Percentiles rank a stretch among this genome's conserved stretches.
Evolutionary conservation across 1,140 invertebrate species (phyloP).

Genomic region (Zaprionus ghesquierei): DNA sequence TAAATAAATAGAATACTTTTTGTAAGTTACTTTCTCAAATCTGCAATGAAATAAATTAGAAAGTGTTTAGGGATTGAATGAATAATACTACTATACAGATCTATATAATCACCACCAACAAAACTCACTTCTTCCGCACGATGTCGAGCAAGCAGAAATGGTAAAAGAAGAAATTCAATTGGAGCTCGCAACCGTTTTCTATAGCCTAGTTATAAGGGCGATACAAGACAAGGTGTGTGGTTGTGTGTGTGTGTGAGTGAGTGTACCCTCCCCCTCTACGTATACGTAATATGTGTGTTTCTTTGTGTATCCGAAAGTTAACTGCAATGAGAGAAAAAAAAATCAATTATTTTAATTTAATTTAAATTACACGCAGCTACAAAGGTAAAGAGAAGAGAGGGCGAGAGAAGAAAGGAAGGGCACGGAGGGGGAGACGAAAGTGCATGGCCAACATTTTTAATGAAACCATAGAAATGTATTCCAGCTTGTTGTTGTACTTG

Average conservation of each 20-base stretch:
- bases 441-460: constrained; percentile 33
- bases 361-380: constrained; percentile 55
- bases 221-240: constrained; percentile 10
- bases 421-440: not conserved
- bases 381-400: not conserved
- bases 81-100: not conserved
- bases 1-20: no score
- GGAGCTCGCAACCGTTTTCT: constrained; percentile 24
- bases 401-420: not conserved
- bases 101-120: not conserved
- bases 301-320: constrained; percentile 45
- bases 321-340: constrained; percentile 55
- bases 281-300: constrained; percentile 30
- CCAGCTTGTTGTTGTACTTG: not conserved
- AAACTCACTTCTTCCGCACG: not conserved
- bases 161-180: constrained; percentile 7
- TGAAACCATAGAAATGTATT: constrained; percentile 42
- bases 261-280: constrained; percentile 27
- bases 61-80: not conserved
- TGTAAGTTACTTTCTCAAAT: not conserved
- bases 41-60: constrained; percentile 30
- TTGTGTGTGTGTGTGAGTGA: not conserved
- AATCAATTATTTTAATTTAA: constrained; percentile 80
- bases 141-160: constrained; percentile 35
- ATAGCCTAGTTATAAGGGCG: constrained; percentile 61